Evolutionary conservation across 1,140 invertebrate species (phyloP).

Genomic region (Eumaeus atala): DNA sequence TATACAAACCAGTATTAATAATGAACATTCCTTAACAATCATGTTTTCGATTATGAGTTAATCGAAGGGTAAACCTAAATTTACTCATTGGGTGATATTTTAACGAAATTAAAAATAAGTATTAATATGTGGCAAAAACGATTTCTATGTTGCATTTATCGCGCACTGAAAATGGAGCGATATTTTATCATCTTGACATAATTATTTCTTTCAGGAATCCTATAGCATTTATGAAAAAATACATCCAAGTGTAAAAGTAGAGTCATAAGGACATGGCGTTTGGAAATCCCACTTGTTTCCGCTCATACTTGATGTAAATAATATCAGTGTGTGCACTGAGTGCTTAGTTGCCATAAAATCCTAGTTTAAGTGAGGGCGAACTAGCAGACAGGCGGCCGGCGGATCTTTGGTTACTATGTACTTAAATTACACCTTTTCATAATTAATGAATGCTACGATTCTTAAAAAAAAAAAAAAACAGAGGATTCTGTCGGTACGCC

Average conservation of each 20-base stretch:
- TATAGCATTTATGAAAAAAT: background rate
- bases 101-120: constrained; percentile 42
- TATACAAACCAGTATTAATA: constrained; percentile 54
- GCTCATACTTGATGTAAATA: constrained; percentile 52
- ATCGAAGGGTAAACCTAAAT: constrained; percentile 46
- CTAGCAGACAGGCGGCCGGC: constrained; percentile 5
- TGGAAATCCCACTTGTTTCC: constrained; percentile 14
- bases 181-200: constrained; percentile 25
- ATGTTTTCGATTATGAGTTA: constrained; percentile 48
- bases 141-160: constrained; percentile 47
- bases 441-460: background rate
- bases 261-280: background rate
- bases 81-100: constrained; percentile 67
- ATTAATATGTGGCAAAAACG: constrained; percentile 55
- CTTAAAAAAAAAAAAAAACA: too few species aligned
- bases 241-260: background rate
- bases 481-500: background rate
- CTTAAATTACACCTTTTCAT: constrained; percentile 4
- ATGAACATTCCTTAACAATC: constrained; percentile 66
- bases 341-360: constrained; percentile 71
- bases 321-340: constrained; percentile 59
- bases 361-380: constrained; percentile 58
- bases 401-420: constrained; percentile 10
- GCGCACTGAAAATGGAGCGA: constrained; percentile 49
- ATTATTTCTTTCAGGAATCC: constrained; percentile 9